Conservation (phyloP, 2,888 invertebrate genomes). For the Mimas tiliae region DNA sequence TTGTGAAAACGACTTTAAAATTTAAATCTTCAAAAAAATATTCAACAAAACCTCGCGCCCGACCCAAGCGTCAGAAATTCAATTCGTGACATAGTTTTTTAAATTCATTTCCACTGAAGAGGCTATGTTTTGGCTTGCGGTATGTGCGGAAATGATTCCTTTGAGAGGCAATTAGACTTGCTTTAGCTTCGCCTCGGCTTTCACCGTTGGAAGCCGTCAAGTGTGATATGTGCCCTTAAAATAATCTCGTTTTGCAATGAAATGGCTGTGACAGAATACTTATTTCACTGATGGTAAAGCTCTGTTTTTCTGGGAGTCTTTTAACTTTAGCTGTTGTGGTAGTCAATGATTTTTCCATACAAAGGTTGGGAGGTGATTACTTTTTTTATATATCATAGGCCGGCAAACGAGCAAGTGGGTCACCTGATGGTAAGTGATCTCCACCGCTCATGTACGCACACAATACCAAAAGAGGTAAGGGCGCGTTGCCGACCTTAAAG, state of each 20-base stretch:
- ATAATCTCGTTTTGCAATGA: background rate
- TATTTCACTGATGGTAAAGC: background rate
- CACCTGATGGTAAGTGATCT: too few species aligned
- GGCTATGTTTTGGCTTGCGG: background rate
- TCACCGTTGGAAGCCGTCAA: background rate
- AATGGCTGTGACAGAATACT: background rate
- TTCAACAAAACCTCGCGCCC: background rate
- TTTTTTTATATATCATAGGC: too few species aligned
- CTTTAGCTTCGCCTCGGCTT: background rate
- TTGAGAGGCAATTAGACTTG: background rate
- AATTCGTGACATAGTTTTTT: conserved; percentile 27
- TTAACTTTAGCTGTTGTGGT: too few species aligned
- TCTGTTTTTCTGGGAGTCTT: too few species aligned
- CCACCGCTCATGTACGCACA: too few species aligned
- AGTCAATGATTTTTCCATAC: too few species aligned
- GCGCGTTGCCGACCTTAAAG: too few species aligned
- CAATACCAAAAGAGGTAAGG: too few species aligned
- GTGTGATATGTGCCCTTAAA: background rate
- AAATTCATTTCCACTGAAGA: conserved; percentile 24
- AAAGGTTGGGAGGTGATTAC: too few species aligned
- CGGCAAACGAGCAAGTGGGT: too few species aligned
- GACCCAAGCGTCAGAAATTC: conserved; percentile 17
- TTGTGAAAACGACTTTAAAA: background rate
- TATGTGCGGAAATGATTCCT: background rate
- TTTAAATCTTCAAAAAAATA: background rate